Evolutionary conservation across 2,797 vertebrate species (phyloP), one percentile per base, ranked within the genome.

Genomic region (Artibeus lituratus): DNA sequence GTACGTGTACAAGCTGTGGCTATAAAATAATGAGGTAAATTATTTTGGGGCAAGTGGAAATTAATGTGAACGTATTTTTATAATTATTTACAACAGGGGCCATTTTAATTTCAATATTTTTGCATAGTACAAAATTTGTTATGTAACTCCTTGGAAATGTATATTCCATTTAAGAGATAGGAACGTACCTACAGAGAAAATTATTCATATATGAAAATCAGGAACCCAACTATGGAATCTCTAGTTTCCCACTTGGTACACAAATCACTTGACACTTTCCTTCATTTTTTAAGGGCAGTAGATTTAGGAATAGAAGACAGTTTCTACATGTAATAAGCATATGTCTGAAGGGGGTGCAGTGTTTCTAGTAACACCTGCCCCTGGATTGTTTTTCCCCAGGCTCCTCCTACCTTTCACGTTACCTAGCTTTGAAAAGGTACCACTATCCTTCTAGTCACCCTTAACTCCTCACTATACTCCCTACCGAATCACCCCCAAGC

Each of bases 71-170:
- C 87, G 35, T 92, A 73, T 82, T 81, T 73, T 93, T 47, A 85
- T 82, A 24, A 82, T 89, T 90, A 91, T 83, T 87, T 87, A 78
- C 39, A 49, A 18, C 19, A 74, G 8, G 21, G 18, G 21, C 29
- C 29, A 49, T 53, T 95, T 96, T 94, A 78, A 90, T 65, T 93
- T 29, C 96, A 72, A 44, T 76, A 47, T 86, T 39, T 92, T 96
- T 90, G 55, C 18, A 35, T 80, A 87, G 53, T 59, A 44, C 22
- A 90, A 49, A 59, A 87, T 69, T 84, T 87, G 1, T 73, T 81
- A 7, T 37, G 81, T 94, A 94, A 70, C 72, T 87, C 39, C 42
- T 65, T 70, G 44, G 81, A 72, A 92, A 47, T 90, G 24, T 55
- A 47, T 94, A 44, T 94, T 67, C 35, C 42, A 70, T 89, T 85